Evolutionary conservation across 2,888 invertebrate genomes (phyloP).

Genomic region (Sinhomidia bicolor): DNA sequence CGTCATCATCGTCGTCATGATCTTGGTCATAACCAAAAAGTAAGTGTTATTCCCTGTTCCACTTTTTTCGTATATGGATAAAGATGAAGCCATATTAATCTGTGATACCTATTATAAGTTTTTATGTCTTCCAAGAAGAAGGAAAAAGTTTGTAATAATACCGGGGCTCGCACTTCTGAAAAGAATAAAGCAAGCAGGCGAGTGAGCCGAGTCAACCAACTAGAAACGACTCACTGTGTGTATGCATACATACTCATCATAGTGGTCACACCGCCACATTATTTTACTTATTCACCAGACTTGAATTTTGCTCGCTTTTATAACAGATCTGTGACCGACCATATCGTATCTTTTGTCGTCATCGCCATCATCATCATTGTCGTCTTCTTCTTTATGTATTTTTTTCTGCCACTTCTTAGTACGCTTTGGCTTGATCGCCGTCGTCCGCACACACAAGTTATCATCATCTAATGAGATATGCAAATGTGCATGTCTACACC

Average conservation of each 20-base stretch:
- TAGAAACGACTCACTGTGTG: background rate
- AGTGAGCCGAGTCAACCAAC: constrained; percentile 28
- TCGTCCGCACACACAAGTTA: constrained; percentile 67
- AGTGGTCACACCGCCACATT: background rate
- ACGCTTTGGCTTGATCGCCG: constrained; percentile 36
- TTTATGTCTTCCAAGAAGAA: constrained; percentile 67
- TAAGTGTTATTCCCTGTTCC: constrained; percentile 69
- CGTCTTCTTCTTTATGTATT: too few species aligned
- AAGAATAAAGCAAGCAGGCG: background rate
- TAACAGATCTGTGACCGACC: constrained; percentile 42
- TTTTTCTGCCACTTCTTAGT: too few species aligned
- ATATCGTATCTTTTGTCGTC: constrained; percentile 51
- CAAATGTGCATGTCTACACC: constrained; percentile 76
- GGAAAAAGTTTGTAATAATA: constrained; percentile 64
- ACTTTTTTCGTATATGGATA: constrained; percentile 64
- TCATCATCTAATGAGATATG: constrained; percentile 75
- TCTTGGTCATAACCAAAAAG: constrained; percentile 49
- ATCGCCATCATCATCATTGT: constrained; percentile 46
- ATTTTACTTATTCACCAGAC: background rate
- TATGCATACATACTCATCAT: background rate
- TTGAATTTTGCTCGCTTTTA: background rate
- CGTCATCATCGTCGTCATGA: constrained; percentile 39
- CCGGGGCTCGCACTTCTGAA: constrained; percentile 52
- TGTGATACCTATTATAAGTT: constrained; percentile 46
- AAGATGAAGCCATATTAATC: constrained; percentile 65